These are phyloP conservation scores for Heterotilapia buettikoferi DNA, from an alignment of 2,113 vertebrate genomes.

Conservation along the genomic window DNA sequence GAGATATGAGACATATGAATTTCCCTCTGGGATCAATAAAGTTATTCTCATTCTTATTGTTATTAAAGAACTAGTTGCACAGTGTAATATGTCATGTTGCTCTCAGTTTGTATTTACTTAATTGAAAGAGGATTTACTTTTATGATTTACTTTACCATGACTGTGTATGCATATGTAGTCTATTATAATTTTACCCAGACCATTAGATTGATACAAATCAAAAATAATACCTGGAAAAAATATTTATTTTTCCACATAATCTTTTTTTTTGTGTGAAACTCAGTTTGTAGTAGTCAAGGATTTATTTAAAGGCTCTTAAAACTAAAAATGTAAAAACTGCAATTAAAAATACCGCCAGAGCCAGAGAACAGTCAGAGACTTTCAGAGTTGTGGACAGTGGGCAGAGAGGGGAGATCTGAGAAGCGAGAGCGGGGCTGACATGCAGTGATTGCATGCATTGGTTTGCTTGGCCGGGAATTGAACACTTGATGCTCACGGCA, in stretches of 20 bases:
- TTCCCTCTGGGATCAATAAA: not conserved
- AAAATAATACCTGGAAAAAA: not conserved
- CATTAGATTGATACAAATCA: not conserved
- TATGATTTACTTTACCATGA: not conserved
- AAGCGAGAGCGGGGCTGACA: not conserved
- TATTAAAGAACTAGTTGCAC: not conserved
- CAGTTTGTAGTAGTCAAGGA: not conserved
- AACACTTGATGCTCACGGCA: not conserved
- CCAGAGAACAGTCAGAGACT: not conserved
- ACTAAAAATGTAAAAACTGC: not conserved
- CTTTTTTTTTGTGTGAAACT: not conserved
- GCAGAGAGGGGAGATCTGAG: not conserved
- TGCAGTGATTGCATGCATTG: not conserved
- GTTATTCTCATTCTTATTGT: not conserved
- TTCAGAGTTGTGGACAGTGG: not conserved
- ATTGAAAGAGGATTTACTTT: not conserved
- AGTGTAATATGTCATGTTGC: not conserved
- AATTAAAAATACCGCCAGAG: not conserved
- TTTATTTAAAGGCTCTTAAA: not conserved
- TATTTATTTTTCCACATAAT: not conserved
- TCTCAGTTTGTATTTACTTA: not conserved
- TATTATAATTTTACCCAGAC: not conserved
- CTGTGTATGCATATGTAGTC: not conserved
- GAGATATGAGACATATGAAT: not conserved
- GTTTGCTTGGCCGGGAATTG: accelerated